Evolutionary conservation across 2,888 invertebrate species (phyloP), one percentile per base, ranked within the genome.

Genomic region (Apodemia hepburni): DNA sequence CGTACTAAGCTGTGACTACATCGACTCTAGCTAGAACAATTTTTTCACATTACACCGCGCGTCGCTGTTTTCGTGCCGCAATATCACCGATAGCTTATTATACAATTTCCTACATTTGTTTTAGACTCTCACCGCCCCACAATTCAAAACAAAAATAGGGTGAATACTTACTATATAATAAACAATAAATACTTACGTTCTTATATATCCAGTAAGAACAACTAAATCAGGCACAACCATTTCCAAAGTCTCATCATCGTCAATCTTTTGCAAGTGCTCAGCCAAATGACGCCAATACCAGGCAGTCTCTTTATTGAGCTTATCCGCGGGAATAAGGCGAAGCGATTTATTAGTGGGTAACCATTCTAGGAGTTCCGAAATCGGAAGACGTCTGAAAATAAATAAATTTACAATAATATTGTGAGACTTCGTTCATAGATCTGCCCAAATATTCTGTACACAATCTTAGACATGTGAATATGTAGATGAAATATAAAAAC

Each of bases 221-320:
- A 95, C 93, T 61, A 96, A 80, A 73, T 96, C 96, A 0, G 97
- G 97, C 58, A 95, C 74, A 61, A 96, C 84, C 4, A 81, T 82
- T 59, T 95, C 94, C 58, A 94, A 75, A 0, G 93, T 92, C 27
- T 94, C 94, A 15, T 92, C 92, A 15, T 85, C 92, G 11, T 88
- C 87, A 2, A 85, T 84, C 61, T 75, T 82, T 73, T 91, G 90
- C 64, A 92, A 69, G 68, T 92, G 90, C 35, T 86, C 83, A 35
- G 90, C 85, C 0, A 92, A 81, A 59, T 92, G 92, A 65, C 92
- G 84, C 92, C 92, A 92, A 77, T 92, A 92, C 92, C 92, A 92
- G 3, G 90, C 83, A 0, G 87, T 87, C 66, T 92, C 92, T 64
- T 92, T 92, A 70, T 87, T 91, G 49, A 92, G 69, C 64, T 85